Conservation (phyloP, 2,888 invertebrate species). For the Leptodirus hochenwartii region DNA sequence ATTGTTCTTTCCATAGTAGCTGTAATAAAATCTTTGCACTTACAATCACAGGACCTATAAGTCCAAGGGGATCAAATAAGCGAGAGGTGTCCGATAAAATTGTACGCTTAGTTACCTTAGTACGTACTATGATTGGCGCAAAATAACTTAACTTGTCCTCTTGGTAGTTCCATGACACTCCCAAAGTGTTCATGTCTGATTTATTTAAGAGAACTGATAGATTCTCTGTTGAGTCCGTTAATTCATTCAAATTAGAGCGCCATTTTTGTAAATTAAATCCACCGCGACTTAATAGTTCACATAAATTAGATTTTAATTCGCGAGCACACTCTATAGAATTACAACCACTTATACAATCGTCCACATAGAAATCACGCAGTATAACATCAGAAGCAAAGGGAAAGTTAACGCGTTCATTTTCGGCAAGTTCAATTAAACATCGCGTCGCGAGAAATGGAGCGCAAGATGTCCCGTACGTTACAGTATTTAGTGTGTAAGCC, state of each 20-base stretch:
- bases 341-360: conserved; percentile 2
- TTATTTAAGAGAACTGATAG: too few relatives aligned
- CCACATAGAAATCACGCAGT: conserved; percentile 5
- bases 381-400: too few relatives aligned
- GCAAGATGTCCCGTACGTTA: conserved; percentile 7
- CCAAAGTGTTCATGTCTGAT: too few relatives aligned
- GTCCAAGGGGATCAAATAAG: conserved; percentile 8
- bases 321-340: not conserved
- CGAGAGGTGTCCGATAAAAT: too few relatives aligned
- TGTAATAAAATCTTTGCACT: conserved; percentile 8
- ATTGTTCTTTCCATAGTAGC: conserved; percentile 6
- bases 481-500: conserved; percentile 1
- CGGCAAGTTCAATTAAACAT: conserved; percentile 3
- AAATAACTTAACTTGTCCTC: too few relatives aligned
- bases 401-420: not conserved
- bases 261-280: conserved; percentile 12
- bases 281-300: conserved; percentile 8
- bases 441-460: too few relatives aligned
- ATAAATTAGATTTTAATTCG: conserved; percentile 10
- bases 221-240: too few relatives aligned
- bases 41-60: conserved; percentile 6
- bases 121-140: too few relatives aligned
- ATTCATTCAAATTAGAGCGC: too few relatives aligned
- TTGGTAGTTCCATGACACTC: too few relatives aligned
- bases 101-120: too few relatives aligned